phyloP scores from a whole-genome alignment of 2,888 invertebrate species.

The Hirtodrosophila duncani region DNA sequence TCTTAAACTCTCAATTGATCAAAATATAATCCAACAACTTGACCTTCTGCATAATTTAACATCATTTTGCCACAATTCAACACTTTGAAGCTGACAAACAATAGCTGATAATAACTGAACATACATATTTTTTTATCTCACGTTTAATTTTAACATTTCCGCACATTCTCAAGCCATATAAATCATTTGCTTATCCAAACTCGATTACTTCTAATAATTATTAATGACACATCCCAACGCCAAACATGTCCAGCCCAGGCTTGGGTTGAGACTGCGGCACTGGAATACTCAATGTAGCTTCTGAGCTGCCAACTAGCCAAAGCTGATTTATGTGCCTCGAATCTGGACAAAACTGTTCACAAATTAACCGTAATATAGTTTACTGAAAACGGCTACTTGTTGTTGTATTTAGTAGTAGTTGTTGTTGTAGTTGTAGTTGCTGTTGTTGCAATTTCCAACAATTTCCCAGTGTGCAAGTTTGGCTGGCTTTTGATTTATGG shows the following conservation, averaged over 20 bases:
- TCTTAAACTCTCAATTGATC: neutral
- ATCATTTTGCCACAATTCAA: no score
- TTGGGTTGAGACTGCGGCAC: no score
- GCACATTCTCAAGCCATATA: slow-evolving; percentile 16
- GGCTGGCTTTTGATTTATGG: slow-evolving; percentile 59
- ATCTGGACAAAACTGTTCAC: slow-evolving; percentile 63
- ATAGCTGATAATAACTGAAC: no score
- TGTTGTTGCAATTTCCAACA: slow-evolving; percentile 34
- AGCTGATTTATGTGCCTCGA: slow-evolving; percentile 56
- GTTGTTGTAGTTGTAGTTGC: slow-evolving; percentile 6
- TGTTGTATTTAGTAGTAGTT: no score
- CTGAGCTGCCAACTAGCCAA: slow-evolving; percentile 2
- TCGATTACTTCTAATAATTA: slow-evolving; percentile 38
- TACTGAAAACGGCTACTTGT: slow-evolving; percentile 52
- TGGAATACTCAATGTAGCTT: no score
- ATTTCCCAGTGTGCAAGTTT: slow-evolving; percentile 33
- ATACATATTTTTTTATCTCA: neutral
- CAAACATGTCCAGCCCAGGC: slow-evolving; percentile 41
- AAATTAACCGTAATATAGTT: slow-evolving; percentile 68
- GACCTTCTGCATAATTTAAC: no score
- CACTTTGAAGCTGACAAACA: no score
- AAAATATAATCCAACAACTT: no score
- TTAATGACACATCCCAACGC: slow-evolving; percentile 50
- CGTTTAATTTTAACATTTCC: neutral
- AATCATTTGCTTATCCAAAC: slow-evolving; percentile 47